Conservation (phyloP, 2,888 invertebrate species). For the Adineta ricciae region DNA sequence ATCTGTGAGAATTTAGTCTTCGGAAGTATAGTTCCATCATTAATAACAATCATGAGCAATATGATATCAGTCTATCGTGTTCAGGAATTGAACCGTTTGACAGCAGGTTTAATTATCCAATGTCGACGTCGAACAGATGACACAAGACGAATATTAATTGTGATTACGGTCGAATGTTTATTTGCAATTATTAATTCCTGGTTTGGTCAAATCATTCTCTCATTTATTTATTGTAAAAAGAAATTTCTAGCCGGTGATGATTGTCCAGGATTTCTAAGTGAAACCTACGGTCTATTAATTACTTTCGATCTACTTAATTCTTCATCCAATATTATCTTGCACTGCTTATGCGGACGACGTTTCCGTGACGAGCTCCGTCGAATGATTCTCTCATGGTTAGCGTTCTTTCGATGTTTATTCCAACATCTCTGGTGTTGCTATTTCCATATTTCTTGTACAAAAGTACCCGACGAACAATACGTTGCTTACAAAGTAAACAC, state of each 20-base stretch:
- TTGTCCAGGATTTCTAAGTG: neutral
- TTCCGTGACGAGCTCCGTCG: neutral
- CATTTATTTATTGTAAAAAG: neutral
- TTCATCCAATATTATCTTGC: neutral
- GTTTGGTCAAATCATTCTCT: neutral
- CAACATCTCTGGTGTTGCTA: neutral
- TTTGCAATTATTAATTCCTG: neutral
- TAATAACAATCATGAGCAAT: neutral
- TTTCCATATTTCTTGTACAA: neutral
- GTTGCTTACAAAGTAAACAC: neutral
- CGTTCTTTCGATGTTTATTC: neutral
- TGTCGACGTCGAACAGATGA: slow-evolving; percentile 17
- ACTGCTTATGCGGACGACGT: neutral
- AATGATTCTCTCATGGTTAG: neutral
- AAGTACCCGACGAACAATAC: neutral
- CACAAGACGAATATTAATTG: neutral
- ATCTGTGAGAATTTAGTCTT: neutral
- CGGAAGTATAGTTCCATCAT: neutral
- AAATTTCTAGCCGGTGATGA: neutral
- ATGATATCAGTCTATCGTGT: neutral
- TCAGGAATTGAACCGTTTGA: neutral
- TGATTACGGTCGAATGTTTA: slow-evolving; percentile 1
- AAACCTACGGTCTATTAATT: neutral
- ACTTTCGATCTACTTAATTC: neutral
- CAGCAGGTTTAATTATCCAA: neutral